These are phyloP conservation scores for Mesorhabditis belari DNA, from an alignment of 2,888 invertebrate species.

Conservation along the genomic window DNA sequence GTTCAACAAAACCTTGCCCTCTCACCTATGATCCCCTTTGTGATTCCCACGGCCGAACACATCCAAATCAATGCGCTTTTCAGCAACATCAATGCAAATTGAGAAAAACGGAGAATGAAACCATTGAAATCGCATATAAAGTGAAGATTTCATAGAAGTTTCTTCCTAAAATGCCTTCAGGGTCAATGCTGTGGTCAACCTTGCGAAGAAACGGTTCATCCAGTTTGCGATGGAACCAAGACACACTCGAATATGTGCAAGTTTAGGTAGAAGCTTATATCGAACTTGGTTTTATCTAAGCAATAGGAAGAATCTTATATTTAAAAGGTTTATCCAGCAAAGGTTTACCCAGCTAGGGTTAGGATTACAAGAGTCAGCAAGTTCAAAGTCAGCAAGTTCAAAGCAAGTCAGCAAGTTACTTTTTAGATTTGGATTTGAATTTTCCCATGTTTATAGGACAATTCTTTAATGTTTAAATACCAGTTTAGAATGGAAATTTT, in stretches of 20 bases:
- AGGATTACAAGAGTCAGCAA: no score
- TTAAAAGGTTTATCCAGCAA: no score
- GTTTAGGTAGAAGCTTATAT: constrained; percentile 15
- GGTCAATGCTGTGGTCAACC: constrained; percentile 29
- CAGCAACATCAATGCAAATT: constrained; percentile 37
- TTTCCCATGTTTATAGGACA: no score
- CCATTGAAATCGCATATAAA: constrained; percentile 25
- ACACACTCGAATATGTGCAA: constrained; percentile 25
- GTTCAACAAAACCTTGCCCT: constrained; percentile 28
- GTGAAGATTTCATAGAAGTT: constrained; percentile 11
- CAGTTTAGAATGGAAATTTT: no score
- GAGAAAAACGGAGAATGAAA: constrained; percentile 17
- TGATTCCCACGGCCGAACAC: constrained; percentile 33
- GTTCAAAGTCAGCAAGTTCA: no score
- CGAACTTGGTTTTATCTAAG: no score
- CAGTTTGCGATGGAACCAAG: constrained; percentile 35
- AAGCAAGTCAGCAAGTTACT: no score
- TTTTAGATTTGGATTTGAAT: no score
- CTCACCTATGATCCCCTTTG: constrained; percentile 34
- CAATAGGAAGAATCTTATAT: no score
- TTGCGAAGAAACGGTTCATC: constrained; percentile 22
- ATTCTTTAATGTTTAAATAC: no score
- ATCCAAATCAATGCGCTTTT: constrained; percentile 35
- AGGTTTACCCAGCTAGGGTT: no score
- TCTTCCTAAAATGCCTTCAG: constrained; percentile 3